Conservation (phyloP, 1,140 invertebrate genomes). For the Drosophila littoralis region DNA sequence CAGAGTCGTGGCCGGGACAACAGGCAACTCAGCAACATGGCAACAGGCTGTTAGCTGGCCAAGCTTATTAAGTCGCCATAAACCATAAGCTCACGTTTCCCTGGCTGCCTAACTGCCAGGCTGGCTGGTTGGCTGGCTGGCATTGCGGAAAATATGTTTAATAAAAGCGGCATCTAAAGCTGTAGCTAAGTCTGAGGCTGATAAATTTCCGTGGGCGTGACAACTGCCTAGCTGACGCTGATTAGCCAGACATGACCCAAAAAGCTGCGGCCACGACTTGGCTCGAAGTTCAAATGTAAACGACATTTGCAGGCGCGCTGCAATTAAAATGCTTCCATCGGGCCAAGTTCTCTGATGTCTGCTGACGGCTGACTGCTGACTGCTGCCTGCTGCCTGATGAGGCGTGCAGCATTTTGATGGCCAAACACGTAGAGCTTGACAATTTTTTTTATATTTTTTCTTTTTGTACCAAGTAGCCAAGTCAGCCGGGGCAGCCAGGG, state of each 20-base stretch:
- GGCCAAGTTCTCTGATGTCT: constrained; percentile 22
- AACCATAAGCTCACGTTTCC: constrained; percentile 80
- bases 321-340: constrained; percentile 70
- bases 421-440: constrained; percentile 74
- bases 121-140: constrained; percentile 6
- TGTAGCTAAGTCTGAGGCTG: constrained; percentile 50
- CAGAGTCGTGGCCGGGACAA: constrained; percentile 41
- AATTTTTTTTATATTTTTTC: constrained; percentile 42
- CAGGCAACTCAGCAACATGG: constrained; percentile 27
- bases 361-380: constrained; percentile 5
- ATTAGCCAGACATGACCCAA: constrained; percentile 78
- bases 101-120: constrained; percentile 12
- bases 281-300: constrained; percentile 75
- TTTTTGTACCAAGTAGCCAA: constrained; percentile 7
- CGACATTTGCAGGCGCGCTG: constrained; percentile 60
- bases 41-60: constrained; percentile 67
- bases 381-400: constrained; percentile 41
- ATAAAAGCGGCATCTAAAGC: constrained; percentile 71
- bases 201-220: constrained; percentile 77
- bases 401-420: constrained; percentile 77
- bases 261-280: constrained; percentile 54
- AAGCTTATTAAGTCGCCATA: constrained; percentile 80
- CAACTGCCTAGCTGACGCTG: constrained; percentile 48
- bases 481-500: neutral
- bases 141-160: constrained; percentile 61